Percentiles rank a stretch among this genome's conserved stretches.
Evolutionary conservation across 2,797 vertebrate genomes (phyloP).

Genomic region (Falco columbarius): DNA sequence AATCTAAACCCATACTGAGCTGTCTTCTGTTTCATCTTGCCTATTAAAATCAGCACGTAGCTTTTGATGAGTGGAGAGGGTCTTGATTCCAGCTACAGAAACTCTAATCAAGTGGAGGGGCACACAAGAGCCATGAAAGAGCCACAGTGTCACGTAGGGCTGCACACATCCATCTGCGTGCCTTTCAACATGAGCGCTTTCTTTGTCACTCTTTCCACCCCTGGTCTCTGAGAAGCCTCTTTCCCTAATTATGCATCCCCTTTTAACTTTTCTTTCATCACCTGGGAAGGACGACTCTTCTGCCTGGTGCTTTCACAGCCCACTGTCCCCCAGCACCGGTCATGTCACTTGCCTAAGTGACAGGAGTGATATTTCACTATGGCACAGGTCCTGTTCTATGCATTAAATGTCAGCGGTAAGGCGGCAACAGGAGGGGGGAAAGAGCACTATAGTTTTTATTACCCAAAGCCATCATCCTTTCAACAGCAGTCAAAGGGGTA

Average conservation of each 20-base stretch:
- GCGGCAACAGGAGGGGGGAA: background rate
- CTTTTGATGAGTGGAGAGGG: background rate
- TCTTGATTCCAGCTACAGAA: background rate
- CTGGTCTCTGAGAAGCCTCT: background rate
- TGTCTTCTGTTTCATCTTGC: background rate
- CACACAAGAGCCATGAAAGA: accelerated
- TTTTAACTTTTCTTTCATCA: background rate
- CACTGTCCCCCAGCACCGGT: accelerated
- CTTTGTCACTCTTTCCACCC: background rate
- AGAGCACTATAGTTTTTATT: background rate
- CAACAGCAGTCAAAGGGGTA: background rate
- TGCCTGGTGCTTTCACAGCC: background rate
- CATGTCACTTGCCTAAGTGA: background rate
- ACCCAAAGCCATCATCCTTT: constrained; percentile 2
- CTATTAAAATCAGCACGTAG: constrained; percentile 2
- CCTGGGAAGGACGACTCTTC: background rate
- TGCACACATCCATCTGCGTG: accelerated
- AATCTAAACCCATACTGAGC: background rate
- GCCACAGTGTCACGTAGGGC: background rate
- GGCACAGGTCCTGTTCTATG: background rate
- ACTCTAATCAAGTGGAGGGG: accelerated
- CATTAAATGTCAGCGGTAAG: background rate
- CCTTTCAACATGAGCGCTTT: background rate
- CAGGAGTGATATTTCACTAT: background rate
- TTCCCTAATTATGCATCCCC: background rate